Base-by-base conservation (phyloP, 2,797 vertebrate species). In the Anguilla marmorata region DNA sequence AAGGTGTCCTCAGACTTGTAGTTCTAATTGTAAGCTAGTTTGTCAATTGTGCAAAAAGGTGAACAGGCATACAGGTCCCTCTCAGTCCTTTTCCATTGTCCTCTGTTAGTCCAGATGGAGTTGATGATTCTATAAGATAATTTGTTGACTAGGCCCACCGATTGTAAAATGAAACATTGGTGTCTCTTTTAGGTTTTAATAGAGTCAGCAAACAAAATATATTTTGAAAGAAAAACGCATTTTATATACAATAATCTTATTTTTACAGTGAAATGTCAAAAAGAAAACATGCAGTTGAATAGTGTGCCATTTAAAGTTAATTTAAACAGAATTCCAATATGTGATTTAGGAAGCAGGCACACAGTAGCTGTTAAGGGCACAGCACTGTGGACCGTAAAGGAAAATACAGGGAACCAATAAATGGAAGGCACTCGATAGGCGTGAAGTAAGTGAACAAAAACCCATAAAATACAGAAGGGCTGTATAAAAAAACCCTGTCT, bases 1-100 rank as follows among this genome's bases (percentile, higher is more conserved):
- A 85, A 52, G 88, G 66, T 85, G 88, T 87, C 88, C 37, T 56
- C 86, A 76, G 50, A 50, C 37, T 37, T 21, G 85, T 52, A n/a
- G 21, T 14, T 19, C 27, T 8, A 60, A 58, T 41, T 83, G 19
- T 37, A 8, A 1, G 37, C 41, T 8, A 12, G 16, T 45, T 80
- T 79, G 14, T 45, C 58, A 12, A 16, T 19, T 30, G 9, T 74
- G 27, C 12, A 8, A 4, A 24, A 2, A 0, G 76, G 19, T 21
- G 21, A 21, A 12, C 33, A 4, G 6, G 74, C 27, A 79, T 21
- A 33, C 4, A 66, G 19, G 6, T 69, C 63, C 7, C 63, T 24
- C 11, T 66, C 0, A 19, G 0, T 74, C 30, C 27, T 14, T 74
- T 74, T 8, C 33, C 69, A 14, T 2, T 66, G 19, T 74, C 27